A percentile compares a stretch with the other conserved stretches of the same genome.
Conservation (phyloP, 2,797 vertebrate species). For the Helicolenus hilgendorfi region DNA sequence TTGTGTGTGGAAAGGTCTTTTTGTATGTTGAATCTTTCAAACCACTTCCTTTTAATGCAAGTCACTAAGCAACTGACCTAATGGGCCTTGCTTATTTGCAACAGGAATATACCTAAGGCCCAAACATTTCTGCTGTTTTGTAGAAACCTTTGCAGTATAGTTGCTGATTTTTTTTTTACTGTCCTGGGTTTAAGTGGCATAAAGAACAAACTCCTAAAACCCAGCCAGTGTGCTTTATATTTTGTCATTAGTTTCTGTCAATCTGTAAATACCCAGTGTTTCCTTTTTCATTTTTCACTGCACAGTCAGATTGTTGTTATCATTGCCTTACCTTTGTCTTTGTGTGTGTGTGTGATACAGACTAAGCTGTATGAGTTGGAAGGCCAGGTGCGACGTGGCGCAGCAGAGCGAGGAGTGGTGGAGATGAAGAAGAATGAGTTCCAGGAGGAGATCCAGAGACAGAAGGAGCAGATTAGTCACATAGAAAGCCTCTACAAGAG, state of each 20-base stretch:
- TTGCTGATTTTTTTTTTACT: neutral
- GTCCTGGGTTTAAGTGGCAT: neutral
- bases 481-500: constrained; percentile 92
- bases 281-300: neutral
- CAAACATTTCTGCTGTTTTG: neutral
- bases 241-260: neutral
- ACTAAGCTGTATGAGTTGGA: constrained; percentile 93
- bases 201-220: neutral
- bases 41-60: neutral
- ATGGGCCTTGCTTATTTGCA: neutral
- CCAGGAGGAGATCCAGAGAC: constrained; percentile 92
- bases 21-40: neutral
- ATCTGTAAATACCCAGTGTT: neutral
- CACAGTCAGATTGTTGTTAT: neutral
- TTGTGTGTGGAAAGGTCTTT: neutral
- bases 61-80: neutral
- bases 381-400: constrained; percentile 90
- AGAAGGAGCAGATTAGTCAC: constrained; percentile 91
- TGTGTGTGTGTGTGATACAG: constrained; percentile 75
- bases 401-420: constrained; percentile 90
- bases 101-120: neutral
- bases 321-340: neutral
- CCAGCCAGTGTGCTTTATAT: neutral
- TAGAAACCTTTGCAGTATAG: neutral
- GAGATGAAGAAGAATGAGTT: constrained; percentile 94